Conservation (phyloP, 2,888 invertebrate genomes). For the Ptilodon capucinus region DNA sequence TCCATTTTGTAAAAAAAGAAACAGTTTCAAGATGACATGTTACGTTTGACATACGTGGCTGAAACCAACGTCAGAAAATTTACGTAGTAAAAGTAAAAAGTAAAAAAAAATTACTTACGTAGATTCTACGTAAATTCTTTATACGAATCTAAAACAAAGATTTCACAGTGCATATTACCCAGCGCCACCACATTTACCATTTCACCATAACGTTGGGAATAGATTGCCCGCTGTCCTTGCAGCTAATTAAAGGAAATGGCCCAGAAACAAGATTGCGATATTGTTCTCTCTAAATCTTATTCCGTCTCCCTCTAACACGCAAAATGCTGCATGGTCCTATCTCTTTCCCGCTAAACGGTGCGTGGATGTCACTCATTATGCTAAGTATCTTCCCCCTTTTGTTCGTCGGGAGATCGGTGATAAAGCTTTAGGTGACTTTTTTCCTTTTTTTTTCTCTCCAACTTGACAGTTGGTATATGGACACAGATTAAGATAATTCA, state of each 20-base stretch:
- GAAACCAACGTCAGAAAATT: too few species aligned
- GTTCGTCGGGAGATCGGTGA: conserved; percentile 68
- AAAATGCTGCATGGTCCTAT: conserved; percentile 20
- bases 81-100: too few species aligned
- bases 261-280: conserved; percentile 84
- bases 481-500: conserved; percentile 76
- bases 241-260: conserved; percentile 83
- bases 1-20: too few species aligned
- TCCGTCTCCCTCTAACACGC: conserved; percentile 39
- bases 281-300: conserved; percentile 69
- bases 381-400: conserved; percentile 78
- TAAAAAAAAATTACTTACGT: not conserved
- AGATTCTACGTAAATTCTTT: not conserved
- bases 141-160: conserved; percentile 28
- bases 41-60: too few species aligned
- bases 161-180: conserved; percentile 21
- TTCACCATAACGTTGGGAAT: conserved; percentile 62
- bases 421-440: conserved; percentile 50
- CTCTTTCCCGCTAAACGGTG: conserved; percentile 69
- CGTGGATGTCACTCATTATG: conserved; percentile 80
- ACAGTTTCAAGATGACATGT: too few species aligned
- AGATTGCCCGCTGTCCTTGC: conserved; percentile 73
- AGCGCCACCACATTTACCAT: conserved; percentile 55
- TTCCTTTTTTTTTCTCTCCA: conserved; percentile 49
- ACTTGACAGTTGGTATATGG: conserved; percentile 82